Conservation (phyloP, 2,888 invertebrate species). For the Tipula helvola region DNA sequence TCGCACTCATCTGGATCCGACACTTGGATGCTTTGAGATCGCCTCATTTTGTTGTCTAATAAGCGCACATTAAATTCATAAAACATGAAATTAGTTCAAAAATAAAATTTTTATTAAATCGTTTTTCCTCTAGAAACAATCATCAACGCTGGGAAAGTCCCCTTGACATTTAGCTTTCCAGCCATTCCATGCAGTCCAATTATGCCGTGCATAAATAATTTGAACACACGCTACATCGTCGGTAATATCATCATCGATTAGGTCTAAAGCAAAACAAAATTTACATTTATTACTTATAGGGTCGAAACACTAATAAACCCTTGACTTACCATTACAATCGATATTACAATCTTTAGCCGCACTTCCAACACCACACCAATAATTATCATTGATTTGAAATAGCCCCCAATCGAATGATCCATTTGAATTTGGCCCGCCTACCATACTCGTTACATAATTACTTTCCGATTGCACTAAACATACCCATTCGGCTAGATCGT, state of each 20-base stretch:
- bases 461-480: constrained; percentile 37
- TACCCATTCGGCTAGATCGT: constrained; percentile 23
- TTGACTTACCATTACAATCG: not conserved
- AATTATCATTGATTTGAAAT: not conserved
- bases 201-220: constrained; percentile 20
- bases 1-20: no score
- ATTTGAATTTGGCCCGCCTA: constrained; percentile 31
- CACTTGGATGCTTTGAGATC: no score
- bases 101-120: not conserved
- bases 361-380: not conserved
- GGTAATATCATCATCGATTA: constrained; percentile 18
- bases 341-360: constrained; percentile 7
- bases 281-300: not conserved
- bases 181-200: constrained; percentile 22
- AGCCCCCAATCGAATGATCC: constrained; percentile 23
- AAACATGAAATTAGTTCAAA: not conserved
- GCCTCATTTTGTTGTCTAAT: no score
- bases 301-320: not conserved
- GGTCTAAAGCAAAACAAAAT: not conserved
- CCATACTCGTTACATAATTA: constrained; percentile 26
- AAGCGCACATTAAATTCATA: no score
- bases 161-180: constrained; percentile 20
- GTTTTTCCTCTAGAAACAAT: not conserved
- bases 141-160: not conserved
- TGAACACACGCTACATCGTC: constrained; percentile 21